A percentile compares a stretch with the other conserved stretches of the same genome.
Conservation (phyloP, 2,888 invertebrate genomes). For the Phalera bucephala region DNA sequence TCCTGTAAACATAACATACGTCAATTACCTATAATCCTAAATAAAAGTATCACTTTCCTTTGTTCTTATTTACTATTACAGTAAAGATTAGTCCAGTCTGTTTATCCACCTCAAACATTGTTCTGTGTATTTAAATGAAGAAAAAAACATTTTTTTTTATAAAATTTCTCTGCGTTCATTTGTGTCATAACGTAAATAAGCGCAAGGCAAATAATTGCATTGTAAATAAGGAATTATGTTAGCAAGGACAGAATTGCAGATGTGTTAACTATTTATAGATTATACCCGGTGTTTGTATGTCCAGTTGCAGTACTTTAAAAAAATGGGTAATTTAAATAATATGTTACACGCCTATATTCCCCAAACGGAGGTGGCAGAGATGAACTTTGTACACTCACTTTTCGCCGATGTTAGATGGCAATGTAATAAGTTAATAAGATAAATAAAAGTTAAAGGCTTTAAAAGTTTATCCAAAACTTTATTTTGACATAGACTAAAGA, state of each 20-base stretch:
- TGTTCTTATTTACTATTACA: conserved; percentile 23
- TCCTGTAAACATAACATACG: background rate
- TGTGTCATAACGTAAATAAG: conserved; percentile 31
- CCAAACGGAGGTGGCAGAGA: too few relatives aligned
- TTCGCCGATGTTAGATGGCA: too few relatives aligned
- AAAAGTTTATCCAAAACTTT: too few relatives aligned
- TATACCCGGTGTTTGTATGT: too few relatives aligned
- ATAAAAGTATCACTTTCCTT: conserved; percentile 8
- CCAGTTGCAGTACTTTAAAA: too few relatives aligned
- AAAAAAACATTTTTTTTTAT: conserved; percentile 22
- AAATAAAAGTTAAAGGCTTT: too few relatives aligned
- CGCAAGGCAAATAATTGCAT: conserved; percentile 22
- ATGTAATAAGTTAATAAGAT: too few relatives aligned
- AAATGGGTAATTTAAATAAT: too few relatives aligned
- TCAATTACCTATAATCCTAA: background rate
- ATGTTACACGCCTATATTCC: too few relatives aligned
- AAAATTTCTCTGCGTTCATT: conserved; percentile 21
- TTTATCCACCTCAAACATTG: conserved; percentile 8
- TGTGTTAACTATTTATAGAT: too few relatives aligned
- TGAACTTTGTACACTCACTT: too few relatives aligned
- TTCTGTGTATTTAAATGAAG: conserved; percentile 5
- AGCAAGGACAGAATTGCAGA: conserved; percentile 25
- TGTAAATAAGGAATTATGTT: conserved; percentile 31
- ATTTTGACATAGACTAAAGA: too few relatives aligned
- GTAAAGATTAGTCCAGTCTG: conserved; percentile 33